Evolutionary conservation across 37 sponge, comb jelly and placozoan genomes (phyloP), one percentile per base, ranked within the genome.

Genomic region (Cliona cf. orientalis): DNA sequence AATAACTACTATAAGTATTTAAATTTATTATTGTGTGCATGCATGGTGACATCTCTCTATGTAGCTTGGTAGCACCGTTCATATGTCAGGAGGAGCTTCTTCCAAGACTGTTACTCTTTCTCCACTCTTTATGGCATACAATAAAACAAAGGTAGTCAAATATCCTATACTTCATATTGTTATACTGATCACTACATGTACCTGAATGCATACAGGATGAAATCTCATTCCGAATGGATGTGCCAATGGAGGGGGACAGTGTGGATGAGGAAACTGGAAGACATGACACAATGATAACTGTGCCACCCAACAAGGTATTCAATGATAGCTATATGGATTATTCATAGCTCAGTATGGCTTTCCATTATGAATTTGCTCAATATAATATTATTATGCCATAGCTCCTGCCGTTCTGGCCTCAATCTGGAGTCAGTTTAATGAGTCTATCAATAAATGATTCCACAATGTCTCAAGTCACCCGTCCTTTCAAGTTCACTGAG

Each of bases 51-150:
- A 19, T 49, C 55, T 19, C 11, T 11, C 14, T 49, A 19, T 49
- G 55, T 49, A 49, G 55, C 17, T 95, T 72, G 95, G 95, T 9
- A 73, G 75, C 33, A 80, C 42, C 26, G 83, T 91, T 26, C 45
- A 65, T 0, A 26, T 84, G 46, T 86, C 97, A 5, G 60, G 60
- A 1, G 76, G 68, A 28, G 67, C 69, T 33, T 38, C 85, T 43
- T 82, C 86, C 57, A 90, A 86, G 61, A 81, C 91, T 35, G 66
- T 96, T 74, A 86, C 85, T 21, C 74, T 96, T 33, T 76, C 91
- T 23, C 94, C 97, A 1, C 86, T 89, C 72, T 84, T 76, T 49
- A 38, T 96, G 26, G 42, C 92, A 28, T 63, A 74, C 61, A 96
- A 96, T 84, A 40, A 71, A 7, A 93, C 97, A 22, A 80, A 69